A percentile compares a stretch with the other conserved stretches of the same genome.
phyloP scores from a whole-genome alignment of 2,888 invertebrate species.

The Coenonympha arcania region DNA sequence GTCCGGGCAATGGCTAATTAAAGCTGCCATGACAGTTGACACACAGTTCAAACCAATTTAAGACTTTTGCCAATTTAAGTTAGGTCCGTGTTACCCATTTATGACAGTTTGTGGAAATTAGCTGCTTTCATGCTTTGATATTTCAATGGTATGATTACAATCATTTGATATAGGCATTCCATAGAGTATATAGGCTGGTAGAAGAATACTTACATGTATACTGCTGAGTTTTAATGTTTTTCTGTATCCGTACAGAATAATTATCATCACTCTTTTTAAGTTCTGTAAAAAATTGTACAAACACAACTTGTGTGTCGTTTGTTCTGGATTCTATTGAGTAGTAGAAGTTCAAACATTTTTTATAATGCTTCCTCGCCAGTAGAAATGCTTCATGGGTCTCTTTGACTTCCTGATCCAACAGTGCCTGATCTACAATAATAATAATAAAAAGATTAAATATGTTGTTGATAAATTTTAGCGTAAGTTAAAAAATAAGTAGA shows the following conservation, averaged over 20 bases:
- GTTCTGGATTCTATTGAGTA: conserved; percentile 52
- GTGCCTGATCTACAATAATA: conserved; percentile 51
- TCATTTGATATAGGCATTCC: too few species aligned
- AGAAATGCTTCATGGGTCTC: conserved; percentile 67
- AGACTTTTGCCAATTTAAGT: too few species aligned
- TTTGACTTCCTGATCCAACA: conserved; percentile 59
- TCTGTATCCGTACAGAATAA: conserved; percentile 47
- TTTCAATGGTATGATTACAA: too few species aligned
- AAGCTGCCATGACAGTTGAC: too few species aligned
- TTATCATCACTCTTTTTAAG: conserved; percentile 55
- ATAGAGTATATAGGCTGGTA: too few species aligned
- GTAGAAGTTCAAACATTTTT: conserved; percentile 60
- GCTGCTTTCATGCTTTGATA: too few species aligned
- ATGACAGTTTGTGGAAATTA: too few species aligned
- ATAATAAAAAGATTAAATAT: conserved; percentile 3
- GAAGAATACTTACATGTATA: conserved; percentile 52
- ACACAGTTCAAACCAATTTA: too few species aligned
- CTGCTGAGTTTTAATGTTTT: conserved; percentile 41
- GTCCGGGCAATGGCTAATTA: too few species aligned
- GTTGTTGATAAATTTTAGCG: not conserved
- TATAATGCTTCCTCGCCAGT: conserved; percentile 64
- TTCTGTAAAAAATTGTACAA: conserved; percentile 63
- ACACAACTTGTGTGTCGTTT: conserved; percentile 45
- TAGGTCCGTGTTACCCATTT: too few species aligned
- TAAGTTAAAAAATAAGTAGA: not conserved